Base-by-base conservation (phyloP, 1,140 invertebrate genomes). In the Zaprionus inermis region DNA sequence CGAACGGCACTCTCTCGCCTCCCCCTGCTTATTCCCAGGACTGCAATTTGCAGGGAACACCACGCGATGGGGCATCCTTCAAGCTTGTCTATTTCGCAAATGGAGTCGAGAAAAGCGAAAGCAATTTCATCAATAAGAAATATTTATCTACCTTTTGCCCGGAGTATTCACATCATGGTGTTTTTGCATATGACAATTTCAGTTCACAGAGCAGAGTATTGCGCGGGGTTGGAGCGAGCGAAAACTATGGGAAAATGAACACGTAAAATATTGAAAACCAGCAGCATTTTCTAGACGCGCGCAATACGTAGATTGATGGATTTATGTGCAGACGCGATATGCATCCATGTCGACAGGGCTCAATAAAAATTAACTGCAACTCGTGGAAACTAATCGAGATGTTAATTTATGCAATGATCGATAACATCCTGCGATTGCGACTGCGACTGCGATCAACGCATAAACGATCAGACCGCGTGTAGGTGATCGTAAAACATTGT, bases 371-470 rank as follows among this genome's bases (percentile, higher is more conserved):
- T 79, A 76, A 79, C 65, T 69, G 58, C 20, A 30, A 46, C 16
- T 54, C 61, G 36, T 32, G 51, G 18, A 60, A 79, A 52, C 59
- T 56, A 61, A 72, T 75, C 67, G 72, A 78, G 18, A 57, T 63
- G 72, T 89, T 90, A 89, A 89, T 89, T 89, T 90, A 81, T 84
- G 85, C 84, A 89, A 85, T 89, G 84, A 89, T 89, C 85, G 84
- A 89, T 89, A 84, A 90, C 84, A 89, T 89, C 84, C 84, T 89
- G 84, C 84, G 85, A 89, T 84, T n/a, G n/a, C n/a, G n/a, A n/a
- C n/a, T n/a, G n/a, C n/a, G n/a, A n/a, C 84, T 81, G 18, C n/a
- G 79, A 84, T 89, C 44, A 80, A 70, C 81, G 72, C 89, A 88
- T 73, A 60, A n/a, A 38, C 51, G 24, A 22, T 54, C 20, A 2